Evolutionary conservation across 2,888 invertebrate genomes (phyloP).

Genomic region (Eupithecia pulchellata): DNA sequence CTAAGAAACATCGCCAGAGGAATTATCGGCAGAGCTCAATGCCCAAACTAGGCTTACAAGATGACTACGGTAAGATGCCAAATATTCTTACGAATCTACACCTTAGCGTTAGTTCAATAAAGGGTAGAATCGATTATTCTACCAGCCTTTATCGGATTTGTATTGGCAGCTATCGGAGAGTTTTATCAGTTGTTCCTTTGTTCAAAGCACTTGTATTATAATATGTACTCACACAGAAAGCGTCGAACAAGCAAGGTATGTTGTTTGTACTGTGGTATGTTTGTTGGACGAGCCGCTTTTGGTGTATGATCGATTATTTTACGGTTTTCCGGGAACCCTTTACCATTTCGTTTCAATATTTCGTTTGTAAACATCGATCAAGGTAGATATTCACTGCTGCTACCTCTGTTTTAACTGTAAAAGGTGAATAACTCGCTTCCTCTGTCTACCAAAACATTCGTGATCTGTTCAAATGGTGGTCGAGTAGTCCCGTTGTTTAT

Average conservation of each 20-base stretch:
- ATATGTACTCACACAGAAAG: background rate
- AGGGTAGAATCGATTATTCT: conserved; percentile 10
- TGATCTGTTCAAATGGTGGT: background rate
- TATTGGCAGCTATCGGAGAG: conserved; percentile 12
- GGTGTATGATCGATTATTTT: background rate
- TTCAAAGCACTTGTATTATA: conserved; percentile 1
- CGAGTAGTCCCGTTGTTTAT: background rate
- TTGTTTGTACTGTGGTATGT: too few species aligned
- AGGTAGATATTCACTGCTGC: background rate
- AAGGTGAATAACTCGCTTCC: background rate
- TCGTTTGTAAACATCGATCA: background rate
- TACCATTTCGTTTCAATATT: background rate
- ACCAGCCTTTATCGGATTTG: conserved; percentile 27
- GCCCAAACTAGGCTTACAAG: conserved; percentile 80
- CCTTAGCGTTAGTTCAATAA: conserved; percentile 9
- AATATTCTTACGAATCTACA: conserved; percentile 13
- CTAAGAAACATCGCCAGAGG: conserved; percentile 77
- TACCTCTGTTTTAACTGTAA: background rate
- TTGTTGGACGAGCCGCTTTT: background rate
- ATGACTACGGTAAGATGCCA: conserved; percentile 74
- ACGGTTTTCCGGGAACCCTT: background rate
- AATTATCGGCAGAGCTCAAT: conserved; percentile 82
- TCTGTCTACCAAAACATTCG: background rate
- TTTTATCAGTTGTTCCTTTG: background rate
- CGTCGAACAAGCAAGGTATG: background rate